phyloP scores from a whole-genome alignment of 1,140 invertebrate species.

The Zeugodacus cucurbitae region DNA sequence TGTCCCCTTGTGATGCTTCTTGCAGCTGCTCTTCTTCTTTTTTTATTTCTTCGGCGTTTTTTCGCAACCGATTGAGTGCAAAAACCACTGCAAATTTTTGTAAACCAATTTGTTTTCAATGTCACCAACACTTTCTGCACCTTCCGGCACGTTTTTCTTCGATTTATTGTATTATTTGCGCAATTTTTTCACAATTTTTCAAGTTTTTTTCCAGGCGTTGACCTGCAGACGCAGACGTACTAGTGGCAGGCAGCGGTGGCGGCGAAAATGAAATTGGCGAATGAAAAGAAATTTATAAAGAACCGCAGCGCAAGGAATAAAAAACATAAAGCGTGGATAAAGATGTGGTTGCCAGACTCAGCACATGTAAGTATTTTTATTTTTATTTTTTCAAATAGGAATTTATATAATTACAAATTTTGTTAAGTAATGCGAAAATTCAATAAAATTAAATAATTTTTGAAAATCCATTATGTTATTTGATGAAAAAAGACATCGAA shows the following conservation, averaged over 20 bases:
- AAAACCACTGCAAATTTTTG: background rate
- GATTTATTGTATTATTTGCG: background rate
- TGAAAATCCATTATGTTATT: too few relatives aligned
- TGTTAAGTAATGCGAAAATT: too few relatives aligned
- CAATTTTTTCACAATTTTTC: background rate
- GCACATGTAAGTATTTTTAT: background rate
- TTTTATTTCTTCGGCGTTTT: constrained; percentile 31
- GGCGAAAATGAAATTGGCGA: constrained; percentile 35
- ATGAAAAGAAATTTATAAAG: background rate
- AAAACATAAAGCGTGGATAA: background rate
- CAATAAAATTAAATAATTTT: too few relatives aligned
- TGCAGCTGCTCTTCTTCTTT: constrained; percentile 23
- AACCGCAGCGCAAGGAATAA: background rate
- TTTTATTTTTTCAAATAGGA: background rate
- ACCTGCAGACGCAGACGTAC: constrained; percentile 34
- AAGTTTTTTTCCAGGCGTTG: constrained; percentile 29
- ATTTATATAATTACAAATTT: too few relatives aligned
- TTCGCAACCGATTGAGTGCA: constrained; percentile 17
- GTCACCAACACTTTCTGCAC: background rate
- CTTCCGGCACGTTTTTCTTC: background rate
- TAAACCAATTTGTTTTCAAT: background rate
- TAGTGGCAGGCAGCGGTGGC: constrained; percentile 14
- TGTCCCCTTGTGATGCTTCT: constrained; percentile 17
- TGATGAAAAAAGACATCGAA: too few relatives aligned
- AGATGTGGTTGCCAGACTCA: background rate